These are phyloP conservation scores for Zaprionus capensis DNA, from an alignment of 1,140 invertebrate species.

Conservation along the genomic window DNA sequence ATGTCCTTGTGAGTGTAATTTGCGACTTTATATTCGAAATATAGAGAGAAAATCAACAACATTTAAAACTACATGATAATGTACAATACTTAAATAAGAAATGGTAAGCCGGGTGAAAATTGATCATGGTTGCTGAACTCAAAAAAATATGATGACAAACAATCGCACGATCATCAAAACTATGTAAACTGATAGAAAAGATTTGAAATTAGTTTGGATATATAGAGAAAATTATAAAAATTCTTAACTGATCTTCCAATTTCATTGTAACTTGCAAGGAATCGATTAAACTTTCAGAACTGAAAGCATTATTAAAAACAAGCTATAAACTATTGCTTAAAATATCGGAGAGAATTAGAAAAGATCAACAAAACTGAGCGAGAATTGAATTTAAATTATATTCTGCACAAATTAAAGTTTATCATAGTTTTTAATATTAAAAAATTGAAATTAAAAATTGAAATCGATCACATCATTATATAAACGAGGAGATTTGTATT, in stretches of 20 bases:
- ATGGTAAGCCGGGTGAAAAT: not conserved
- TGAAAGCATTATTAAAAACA: too few relatives aligned
- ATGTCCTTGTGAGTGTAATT: slow-evolving; percentile 45
- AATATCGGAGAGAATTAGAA: too few relatives aligned
- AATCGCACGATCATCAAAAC: not conserved
- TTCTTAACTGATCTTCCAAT: not conserved
- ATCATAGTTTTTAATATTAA: too few relatives aligned
- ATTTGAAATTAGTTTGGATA: too few relatives aligned
- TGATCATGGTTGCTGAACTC: not conserved
- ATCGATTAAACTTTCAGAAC: too few relatives aligned
- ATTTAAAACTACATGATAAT: not conserved
- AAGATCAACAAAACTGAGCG: too few relatives aligned
- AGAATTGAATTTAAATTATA: too few relatives aligned
- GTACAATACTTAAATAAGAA: not conserved
- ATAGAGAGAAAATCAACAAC: slow-evolving; percentile 1
- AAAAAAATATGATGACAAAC: not conserved
- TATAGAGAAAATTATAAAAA: not conserved
- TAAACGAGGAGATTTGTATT: too few relatives aligned
- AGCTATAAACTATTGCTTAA: too few relatives aligned
- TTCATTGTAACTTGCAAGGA: not conserved
- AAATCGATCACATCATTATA: too few relatives aligned
- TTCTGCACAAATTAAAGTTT: too few relatives aligned
- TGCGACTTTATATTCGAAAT: slow-evolving; percentile 17
- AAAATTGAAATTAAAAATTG: too few relatives aligned
- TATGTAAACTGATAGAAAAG: not conserved